Base-by-base conservation (phyloP, 1,140 invertebrate species). In the Stegodyphus mimosarum region DNA sequence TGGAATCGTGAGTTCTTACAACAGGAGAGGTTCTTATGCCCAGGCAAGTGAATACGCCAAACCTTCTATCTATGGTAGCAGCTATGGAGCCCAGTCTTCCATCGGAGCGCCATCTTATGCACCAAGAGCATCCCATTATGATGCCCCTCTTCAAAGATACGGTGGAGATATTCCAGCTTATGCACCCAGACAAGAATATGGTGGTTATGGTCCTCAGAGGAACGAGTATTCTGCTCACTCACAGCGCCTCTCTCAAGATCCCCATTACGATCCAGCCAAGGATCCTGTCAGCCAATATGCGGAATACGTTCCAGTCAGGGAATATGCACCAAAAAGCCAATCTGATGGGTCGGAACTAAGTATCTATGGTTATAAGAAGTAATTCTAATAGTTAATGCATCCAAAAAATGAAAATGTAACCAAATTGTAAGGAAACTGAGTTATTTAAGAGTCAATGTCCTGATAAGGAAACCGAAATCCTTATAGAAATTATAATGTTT, bases 241-340 rank as follows among this genome's bases (percentile, higher is more conserved):
- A 3, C 74, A 72, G 50, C 74, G 70, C 7, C 17, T 33, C 7
- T 86, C 83, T 7, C 83, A 86, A 10, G 83, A 86, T 72, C 83
- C 83, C 11, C 15, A 66, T 13, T 86, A 86, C 10, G 83, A 86
- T 78, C 52, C 83, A 0, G 66, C 83, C 7, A 86, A 86, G 69
- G 83, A 86, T 48, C 83, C 83, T 13, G 83, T 86, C 17, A 77
- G 74, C 52, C 83, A 77, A 17, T 86, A 86, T 33, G 83, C 83
- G 18, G 83, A 49, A 10, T 78, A 86, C 53, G 67, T 86, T 17
- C 83, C 83, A 18, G 69, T 64, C 0, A 18, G n/a, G 13, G 83
- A 86, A n/a, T 86, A 86, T 18, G 50, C 52, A 49, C 15, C 73
- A 73, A 86, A 86, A n/a, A 11, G 49, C 1, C 66, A 78, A 6